Conservation (phyloP, 2,888 invertebrate genomes). For the Drosophila siamana region DNA sequence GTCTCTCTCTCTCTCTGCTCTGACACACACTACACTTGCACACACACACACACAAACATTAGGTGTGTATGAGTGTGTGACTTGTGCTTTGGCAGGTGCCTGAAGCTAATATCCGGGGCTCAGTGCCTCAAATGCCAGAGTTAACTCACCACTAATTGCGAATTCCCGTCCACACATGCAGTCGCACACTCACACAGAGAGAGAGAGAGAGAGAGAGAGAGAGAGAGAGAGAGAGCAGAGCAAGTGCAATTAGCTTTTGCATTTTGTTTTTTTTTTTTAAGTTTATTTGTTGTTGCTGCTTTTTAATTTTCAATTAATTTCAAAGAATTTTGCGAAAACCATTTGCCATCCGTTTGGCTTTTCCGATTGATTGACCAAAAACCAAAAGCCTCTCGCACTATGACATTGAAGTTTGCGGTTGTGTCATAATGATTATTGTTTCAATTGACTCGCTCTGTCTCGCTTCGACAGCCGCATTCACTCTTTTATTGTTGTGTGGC, state of each 20-base stretch:
- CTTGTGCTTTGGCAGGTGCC: constrained; percentile 57
- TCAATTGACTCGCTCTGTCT: constrained; percentile 11
- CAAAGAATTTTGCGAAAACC: constrained; percentile 35
- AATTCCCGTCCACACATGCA: constrained; percentile 25
- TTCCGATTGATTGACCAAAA: constrained; percentile 56
- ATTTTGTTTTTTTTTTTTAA: not conserved
- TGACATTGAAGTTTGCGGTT: constrained; percentile 65
- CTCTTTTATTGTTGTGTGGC: constrained; percentile 17
- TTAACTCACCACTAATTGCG: constrained; percentile 68
- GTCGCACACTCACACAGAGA: not conserved
- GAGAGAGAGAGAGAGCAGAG: too few species aligned
- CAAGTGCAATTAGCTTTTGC: constrained; percentile 38
- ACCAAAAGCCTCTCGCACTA: constrained; percentile 27
- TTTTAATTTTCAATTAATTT: constrained; percentile 40
- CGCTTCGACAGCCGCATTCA: too few species aligned
- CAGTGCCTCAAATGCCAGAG: constrained; percentile 48
- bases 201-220: not conserved
- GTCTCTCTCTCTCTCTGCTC: not conserved
- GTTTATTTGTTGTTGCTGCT: constrained; percentile 5
- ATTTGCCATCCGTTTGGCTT: constrained; percentile 28
- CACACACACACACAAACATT: not conserved
- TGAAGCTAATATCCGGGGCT: constrained; percentile 36
- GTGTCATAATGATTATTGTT: constrained; percentile 59
- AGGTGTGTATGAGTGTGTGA: constrained; percentile 23
- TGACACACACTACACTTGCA: too few species aligned